phyloP scores from a whole-genome alignment of 1,140 invertebrate species.

The Pomacea maculata region DNA sequence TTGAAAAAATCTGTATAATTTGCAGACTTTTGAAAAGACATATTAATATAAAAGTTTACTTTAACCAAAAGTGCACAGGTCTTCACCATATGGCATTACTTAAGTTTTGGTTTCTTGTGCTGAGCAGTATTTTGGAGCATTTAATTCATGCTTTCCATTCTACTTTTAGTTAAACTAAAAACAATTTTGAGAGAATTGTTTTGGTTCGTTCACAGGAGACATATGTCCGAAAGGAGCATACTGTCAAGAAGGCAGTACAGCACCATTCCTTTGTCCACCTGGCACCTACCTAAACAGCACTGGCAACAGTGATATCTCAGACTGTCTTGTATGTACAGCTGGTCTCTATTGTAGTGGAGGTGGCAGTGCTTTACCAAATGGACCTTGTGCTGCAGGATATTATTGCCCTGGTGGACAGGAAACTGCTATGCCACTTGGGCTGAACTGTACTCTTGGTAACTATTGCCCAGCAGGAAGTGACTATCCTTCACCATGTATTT shows the following conservation, averaged over 20 bases:
- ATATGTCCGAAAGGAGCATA: slow-evolving; percentile 57
- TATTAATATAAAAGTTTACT: no score
- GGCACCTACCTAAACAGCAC: slow-evolving; percentile 57
- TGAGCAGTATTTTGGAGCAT: no score
- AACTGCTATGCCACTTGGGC: slow-evolving; percentile 37
- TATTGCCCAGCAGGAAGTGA: slow-evolving; percentile 52
- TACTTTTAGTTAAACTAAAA: no score
- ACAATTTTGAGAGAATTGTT: background rate
- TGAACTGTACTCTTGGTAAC: slow-evolving; percentile 57
- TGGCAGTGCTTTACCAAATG: slow-evolving; percentile 50
- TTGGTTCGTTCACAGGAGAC: slow-evolving; percentile 41
- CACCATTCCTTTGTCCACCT: slow-evolving; percentile 47
- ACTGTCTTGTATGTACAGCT: slow-evolving; percentile 53
- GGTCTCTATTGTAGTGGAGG: slow-evolving; percentile 56
- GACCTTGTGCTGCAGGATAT: slow-evolving; percentile 53
- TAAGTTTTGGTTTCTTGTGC: no score
- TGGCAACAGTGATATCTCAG: slow-evolving; percentile 42
- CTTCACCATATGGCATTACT: no score
- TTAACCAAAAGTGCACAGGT: no score
- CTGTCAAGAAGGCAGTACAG: slow-evolving; percentile 49
- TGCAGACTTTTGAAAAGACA: no score
- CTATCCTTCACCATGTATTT: slow-evolving; percentile 43
- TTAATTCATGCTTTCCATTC: no score
- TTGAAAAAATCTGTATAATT: no score
- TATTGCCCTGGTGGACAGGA: slow-evolving; percentile 60